Evolutionary conservation across 35 echinoderm and acorn worm genomes (phyloP).

Genomic region (Lytechinus pictus): DNA sequence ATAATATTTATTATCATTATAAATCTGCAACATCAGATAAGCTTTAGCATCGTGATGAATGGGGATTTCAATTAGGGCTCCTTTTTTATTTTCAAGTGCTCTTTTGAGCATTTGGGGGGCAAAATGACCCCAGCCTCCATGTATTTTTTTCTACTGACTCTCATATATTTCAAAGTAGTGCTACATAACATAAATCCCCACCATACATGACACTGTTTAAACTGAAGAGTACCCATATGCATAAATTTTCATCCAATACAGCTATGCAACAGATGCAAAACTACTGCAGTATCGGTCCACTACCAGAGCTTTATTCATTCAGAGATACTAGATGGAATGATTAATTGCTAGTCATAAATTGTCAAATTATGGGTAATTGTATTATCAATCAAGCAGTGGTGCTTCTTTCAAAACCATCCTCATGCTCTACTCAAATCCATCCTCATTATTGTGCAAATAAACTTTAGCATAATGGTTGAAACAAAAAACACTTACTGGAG

Average conservation of each 20-base stretch:
- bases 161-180: too few species aligned
- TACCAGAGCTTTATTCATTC: background rate
- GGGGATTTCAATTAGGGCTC: too few species aligned
- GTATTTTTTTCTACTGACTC: too few species aligned
- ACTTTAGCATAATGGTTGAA: background rate
- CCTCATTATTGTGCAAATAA: background rate
- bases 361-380: constrained; percentile 19
- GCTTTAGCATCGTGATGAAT: too few species aligned
- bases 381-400: background rate
- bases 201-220: too few species aligned
- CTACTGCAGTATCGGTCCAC: background rate
- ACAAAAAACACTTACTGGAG: too few species aligned
- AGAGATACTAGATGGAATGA: background rate
- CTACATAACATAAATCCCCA: too few species aligned
- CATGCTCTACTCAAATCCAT: background rate
- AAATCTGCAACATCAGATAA: too few species aligned
- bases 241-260: background rate
- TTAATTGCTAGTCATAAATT: constrained; percentile 8
- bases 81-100: too few species aligned
- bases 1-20: too few species aligned
- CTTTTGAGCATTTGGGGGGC: too few species aligned
- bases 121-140: too few species aligned
- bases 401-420: background rate
- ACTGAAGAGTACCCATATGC: background rate
- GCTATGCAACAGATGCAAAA: background rate